A percentile compares a stretch with the other conserved stretches of the same genome.
phyloP scores from a whole-genome alignment of 2,888 invertebrate genomes.

The Mesorhabditis sp. region DNA sequence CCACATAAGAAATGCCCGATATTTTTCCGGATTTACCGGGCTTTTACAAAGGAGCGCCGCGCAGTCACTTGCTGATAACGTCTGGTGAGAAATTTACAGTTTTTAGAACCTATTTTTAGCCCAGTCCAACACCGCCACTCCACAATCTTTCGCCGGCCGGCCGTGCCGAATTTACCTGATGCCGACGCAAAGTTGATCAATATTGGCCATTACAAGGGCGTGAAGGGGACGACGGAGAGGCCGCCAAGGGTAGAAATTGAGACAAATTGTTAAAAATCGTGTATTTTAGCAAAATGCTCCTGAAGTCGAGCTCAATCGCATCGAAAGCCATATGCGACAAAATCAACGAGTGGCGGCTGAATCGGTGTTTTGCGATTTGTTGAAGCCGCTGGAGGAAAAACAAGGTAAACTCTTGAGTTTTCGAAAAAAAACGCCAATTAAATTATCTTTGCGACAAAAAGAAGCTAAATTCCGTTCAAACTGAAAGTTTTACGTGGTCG shows the following conservation, averaged over 20 bases:
- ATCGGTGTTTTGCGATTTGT: slow-evolving; percentile 21
- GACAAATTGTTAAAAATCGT: background rate
- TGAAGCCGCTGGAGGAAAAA: slow-evolving; percentile 26
- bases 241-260: background rate
- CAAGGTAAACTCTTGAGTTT: slow-evolving; percentile 14
- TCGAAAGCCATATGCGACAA: slow-evolving; percentile 21
- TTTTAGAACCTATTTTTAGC: background rate
- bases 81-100: no score
- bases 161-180: slow-evolving; percentile 3
- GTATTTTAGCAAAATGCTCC: slow-evolving; percentile 15
- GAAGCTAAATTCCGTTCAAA: no score
- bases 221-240: background rate
- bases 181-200: background rate
- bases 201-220: background rate
- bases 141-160: background rate
- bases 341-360: slow-evolving; percentile 31
- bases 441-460: no score
- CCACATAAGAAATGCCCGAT: no score
- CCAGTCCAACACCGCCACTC: background rate
- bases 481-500: no score
- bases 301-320: slow-evolving; percentile 25
- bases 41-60: no score
- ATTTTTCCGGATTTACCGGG: no score
- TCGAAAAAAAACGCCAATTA: no score
- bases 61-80: no score